Conservation (phyloP, 1,140 invertebrate species). For the Drosophila lini region DNA sequence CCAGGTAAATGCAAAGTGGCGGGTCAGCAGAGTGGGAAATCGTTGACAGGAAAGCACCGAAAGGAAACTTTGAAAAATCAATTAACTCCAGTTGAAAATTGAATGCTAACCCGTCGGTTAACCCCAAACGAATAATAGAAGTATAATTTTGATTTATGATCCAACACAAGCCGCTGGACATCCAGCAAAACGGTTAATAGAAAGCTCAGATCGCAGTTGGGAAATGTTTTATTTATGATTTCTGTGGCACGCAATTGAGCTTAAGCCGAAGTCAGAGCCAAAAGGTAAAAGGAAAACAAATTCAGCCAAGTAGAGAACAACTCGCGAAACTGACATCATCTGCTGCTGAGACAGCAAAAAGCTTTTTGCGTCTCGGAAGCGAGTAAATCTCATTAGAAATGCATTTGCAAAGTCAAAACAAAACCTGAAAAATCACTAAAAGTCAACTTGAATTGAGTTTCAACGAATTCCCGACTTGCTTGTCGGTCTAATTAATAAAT, state of each 20-base stretch:
- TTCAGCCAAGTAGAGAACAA: conserved; percentile 15
- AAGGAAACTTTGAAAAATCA: conserved; percentile 13
- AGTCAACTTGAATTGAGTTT: conserved; percentile 23
- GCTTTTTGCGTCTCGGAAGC: conserved; percentile 37
- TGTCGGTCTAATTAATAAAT: conserved; percentile 65
- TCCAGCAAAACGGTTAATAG: conserved; percentile 43
- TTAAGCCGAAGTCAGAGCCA: not conserved
- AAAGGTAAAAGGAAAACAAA: conserved; percentile 17
- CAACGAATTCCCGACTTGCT: conserved; percentile 25
- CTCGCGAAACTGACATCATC: conserved; percentile 67
- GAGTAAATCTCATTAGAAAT: conserved; percentile 69
- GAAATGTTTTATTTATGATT: conserved; percentile 57
- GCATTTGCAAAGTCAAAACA: conserved; percentile 62
- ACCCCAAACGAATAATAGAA: conserved; percentile 23
- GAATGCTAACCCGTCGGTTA: conserved; percentile 3
- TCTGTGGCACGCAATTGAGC: conserved; percentile 46
- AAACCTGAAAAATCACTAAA: conserved; percentile 44
- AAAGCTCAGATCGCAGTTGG: conserved; percentile 18
- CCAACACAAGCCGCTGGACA: conserved; percentile 21
- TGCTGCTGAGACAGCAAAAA: conserved; percentile 47
- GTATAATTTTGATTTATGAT: conserved; percentile 39
- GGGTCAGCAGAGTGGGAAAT: conserved; percentile 22
- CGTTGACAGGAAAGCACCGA: conserved; percentile 7
- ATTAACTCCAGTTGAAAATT: conserved; percentile 16
- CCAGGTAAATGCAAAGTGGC: conserved; percentile 13